These are phyloP conservation scores for Geococcyx californianus DNA, from an alignment of 2,113 vertebrate genomes.

Conservation along the genomic window DNA sequence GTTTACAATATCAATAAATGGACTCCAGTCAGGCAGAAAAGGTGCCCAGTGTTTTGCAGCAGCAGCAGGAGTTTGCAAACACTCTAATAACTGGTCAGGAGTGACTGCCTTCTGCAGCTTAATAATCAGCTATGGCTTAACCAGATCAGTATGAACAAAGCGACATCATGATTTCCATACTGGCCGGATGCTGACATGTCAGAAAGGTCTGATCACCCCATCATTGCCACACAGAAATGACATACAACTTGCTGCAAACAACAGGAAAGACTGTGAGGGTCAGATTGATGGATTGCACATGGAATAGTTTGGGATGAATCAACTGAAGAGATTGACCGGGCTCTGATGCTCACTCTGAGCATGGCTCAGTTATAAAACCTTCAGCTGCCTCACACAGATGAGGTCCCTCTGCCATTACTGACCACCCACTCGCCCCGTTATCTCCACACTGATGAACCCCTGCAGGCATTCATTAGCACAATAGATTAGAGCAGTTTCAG, in stretches of 20 bases:
- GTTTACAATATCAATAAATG: neutral
- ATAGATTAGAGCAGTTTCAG: neutral
- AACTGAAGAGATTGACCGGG: neutral
- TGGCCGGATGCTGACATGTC: fast-evolving
- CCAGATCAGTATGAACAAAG: neutral
- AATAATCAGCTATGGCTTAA: neutral
- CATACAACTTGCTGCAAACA: neutral
- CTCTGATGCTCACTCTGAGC: fast-evolving
- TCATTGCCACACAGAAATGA: fast-evolving
- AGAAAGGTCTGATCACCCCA: neutral
- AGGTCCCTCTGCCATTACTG: fast-evolving
- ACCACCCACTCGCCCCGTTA: neutral
- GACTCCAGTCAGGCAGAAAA: neutral
- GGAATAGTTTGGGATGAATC: neutral
- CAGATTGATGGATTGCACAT: neutral
- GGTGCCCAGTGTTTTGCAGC: neutral
- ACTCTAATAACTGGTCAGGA: neutral
- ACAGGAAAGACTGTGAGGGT: neutral
- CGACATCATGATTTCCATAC: neutral
- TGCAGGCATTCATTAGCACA: slow-evolving; percentile 8
- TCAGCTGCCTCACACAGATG: fast-evolving
- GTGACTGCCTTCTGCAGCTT: neutral
- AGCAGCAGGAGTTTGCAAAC: neutral
- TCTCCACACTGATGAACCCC: neutral
- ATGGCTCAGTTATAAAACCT: neutral